Base-by-base conservation (phyloP, 64 coral and sea anemone genomes). In the Hydrozoanthus tunicans region DNA sequence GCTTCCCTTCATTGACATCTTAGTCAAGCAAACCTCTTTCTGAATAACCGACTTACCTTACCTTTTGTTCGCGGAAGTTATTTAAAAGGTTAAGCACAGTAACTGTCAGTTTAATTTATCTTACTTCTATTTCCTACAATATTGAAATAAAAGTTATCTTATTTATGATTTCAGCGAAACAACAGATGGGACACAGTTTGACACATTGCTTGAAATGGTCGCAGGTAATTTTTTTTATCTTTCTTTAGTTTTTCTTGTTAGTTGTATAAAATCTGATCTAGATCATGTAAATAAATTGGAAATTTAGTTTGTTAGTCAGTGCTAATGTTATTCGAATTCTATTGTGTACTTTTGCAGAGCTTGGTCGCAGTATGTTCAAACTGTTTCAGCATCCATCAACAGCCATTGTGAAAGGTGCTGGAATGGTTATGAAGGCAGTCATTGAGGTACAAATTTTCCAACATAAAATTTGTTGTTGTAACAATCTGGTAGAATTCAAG, bases 351-450 rank as follows among this genome's bases (percentile, higher is more conserved):
- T 24, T 80, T 80, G 7, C 62, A 90, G 90, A 94, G 27, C 80
- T 98, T 70, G 92, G 93, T 11, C 90, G 96, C 32, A 91, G 82
- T 52, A 94, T 98, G 62, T 93, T 98, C 81, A 92, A 93, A 58
- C 88, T 96, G 53, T 96, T 96, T 54, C 94, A 96, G 92, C 97
- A 99, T 53, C 97, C 94, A 9, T 99, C 97, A 1, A 99, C 91
- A 59, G 94, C 97, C 68, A 99, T 99, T 75, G 97, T 99, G 1
- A 99, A 99, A 77, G 97, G 97, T 62, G 97, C 97, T 84, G 97
- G 94, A 11, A 96, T 99, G 97, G 97, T 99, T 12, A 94, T 99
- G 94, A 99, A 99, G 53, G 97, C 97, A 43, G 92, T 99, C 0
- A 99, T 99, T 24, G 97, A 99, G 92, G 97, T 99, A 89, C 43